Evolutionary conservation across 2,113 vertebrate species (phyloP), one percentile per base, ranked within the genome.

Genomic region (Atractosteus spatula): DNA sequence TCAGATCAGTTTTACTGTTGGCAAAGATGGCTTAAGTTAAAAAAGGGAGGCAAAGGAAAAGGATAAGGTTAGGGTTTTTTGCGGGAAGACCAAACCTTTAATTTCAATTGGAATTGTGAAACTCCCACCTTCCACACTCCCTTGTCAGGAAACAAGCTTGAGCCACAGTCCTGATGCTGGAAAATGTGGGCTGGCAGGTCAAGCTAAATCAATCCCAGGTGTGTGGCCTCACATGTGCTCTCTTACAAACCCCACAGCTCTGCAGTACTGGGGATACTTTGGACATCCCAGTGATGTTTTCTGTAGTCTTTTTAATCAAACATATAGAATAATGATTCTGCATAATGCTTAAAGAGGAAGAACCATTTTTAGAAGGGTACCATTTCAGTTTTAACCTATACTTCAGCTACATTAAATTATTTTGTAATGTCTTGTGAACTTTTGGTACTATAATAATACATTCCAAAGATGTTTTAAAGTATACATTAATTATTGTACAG

Each of bases 181-280:
- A 16, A 45, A 67, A 16, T 67, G 13, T 45, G 66, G 66, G 45
- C 3, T 17, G 66, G 66, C 45, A 68, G 66, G 66, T 68, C 47
- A 68, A 8, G 13, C 8, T 16, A 55, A 55, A 55, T 55, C 66
- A 41, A 2, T 54, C 66, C 44, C 66, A 41, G 66, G 47, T 68
- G 66, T 55, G 66, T n/a, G 51, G 47, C 47, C 29, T 64, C 41
- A 64, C 17, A 41, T 54, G 14, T 67, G 66, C 66, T 47, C 14
- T 13, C 3, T 44, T 17, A 7, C 3, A 55, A 68, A 68, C n/a
- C 16, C 10, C 44, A 44, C 43, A 66, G 42, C 44, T 7, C 29
- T 42, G 42, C 13, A 66, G 64, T 14, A 45, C 3, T 41, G 43
- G 44, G 47, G 12, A 66, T 66, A 8, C 13, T 12, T 14, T 47